Conservation (phyloP, 2,113 vertebrate species). For the Sturnus vulgaris region DNA sequence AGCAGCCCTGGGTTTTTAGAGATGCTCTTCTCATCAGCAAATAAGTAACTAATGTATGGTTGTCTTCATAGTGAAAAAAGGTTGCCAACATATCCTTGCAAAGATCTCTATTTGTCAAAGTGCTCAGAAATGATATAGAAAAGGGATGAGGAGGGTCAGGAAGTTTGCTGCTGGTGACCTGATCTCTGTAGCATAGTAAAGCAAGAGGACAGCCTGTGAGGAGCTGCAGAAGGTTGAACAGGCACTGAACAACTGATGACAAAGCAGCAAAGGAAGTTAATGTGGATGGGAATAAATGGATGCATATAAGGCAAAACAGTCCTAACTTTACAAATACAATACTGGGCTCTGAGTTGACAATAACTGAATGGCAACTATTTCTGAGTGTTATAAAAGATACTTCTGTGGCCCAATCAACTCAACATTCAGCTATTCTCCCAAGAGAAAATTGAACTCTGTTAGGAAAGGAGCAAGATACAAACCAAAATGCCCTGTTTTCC, state of each 20-base stretch:
- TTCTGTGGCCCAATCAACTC: neutral
- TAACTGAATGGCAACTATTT: neutral
- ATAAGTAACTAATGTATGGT: neutral
- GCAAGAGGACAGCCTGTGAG: neutral
- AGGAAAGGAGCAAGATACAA: neutral
- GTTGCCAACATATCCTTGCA: neutral
- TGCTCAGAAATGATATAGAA: neutral
- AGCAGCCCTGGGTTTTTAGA: neutral
- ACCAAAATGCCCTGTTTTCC: neutral
- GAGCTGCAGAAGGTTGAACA: neutral
- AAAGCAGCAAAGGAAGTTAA: neutral
- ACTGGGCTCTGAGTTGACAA: neutral
- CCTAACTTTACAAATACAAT: neutral
- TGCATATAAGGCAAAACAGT: neutral
- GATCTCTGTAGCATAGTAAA: neutral
- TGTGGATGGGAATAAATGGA: fast-evolving
- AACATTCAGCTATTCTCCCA: neutral
- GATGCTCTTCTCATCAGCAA: neutral
- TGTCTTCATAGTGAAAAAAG: neutral
- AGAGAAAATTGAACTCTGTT: neutral
- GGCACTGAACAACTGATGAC: neutral
- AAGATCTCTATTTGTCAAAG: neutral
- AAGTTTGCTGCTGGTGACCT: neutral
- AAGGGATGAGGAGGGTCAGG: neutral
- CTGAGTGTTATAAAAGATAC: neutral